Percentiles rank a stretch among this genome's conserved stretches.
Evolutionary conservation across 2,888 invertebrate genomes (phyloP).

Genomic region (Heliconius hortense): DNA sequence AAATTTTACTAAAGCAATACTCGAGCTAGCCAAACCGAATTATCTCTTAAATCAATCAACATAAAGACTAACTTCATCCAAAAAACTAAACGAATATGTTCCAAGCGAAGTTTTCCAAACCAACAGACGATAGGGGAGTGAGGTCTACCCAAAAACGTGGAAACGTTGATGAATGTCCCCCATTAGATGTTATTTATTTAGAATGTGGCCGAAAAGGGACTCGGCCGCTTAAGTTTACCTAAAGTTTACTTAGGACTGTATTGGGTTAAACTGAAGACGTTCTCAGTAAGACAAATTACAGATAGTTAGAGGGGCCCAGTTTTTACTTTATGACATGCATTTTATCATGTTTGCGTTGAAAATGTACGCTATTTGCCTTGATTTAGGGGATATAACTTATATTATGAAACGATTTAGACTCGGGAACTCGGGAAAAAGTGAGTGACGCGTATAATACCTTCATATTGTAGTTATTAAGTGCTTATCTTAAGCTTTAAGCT

Average conservation of each 20-base stretch:
- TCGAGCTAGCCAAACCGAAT: slow-evolving; percentile 44
- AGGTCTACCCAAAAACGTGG: slow-evolving; percentile 79
- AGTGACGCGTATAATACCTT: background rate
- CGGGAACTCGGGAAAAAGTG: background rate
- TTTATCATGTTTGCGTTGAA: slow-evolving; percentile 61
- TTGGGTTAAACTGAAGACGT: slow-evolving; percentile 79
- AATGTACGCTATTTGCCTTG: slow-evolving; percentile 52
- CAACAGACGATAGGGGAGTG: slow-evolving; percentile 72
- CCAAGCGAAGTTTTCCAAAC: slow-evolving; percentile 63
- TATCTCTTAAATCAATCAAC: slow-evolving; percentile 41
- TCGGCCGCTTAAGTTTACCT: slow-evolving; percentile 75
- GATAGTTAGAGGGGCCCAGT: slow-evolving; percentile 75
- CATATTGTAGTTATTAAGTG: too few relatives aligned
- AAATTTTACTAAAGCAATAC: slow-evolving; percentile 69
- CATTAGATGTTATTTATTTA: slow-evolving; percentile 84
- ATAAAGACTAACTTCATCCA: slow-evolving; percentile 49
- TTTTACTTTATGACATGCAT: slow-evolving; percentile 69
- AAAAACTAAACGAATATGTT: slow-evolving; percentile 51
- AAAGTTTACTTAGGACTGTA: slow-evolving; percentile 81
- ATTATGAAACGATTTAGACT: background rate
- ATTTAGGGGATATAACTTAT: slow-evolving; percentile 6
- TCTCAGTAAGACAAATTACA: slow-evolving; percentile 74
- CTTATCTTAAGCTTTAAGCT: too few relatives aligned
- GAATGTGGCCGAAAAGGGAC: slow-evolving; percentile 81
- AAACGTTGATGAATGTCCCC: slow-evolving; percentile 82